Evolutionary conservation across 2,113 vertebrate genomes (phyloP).

Genomic region (Aptenodytes patagonicus): DNA sequence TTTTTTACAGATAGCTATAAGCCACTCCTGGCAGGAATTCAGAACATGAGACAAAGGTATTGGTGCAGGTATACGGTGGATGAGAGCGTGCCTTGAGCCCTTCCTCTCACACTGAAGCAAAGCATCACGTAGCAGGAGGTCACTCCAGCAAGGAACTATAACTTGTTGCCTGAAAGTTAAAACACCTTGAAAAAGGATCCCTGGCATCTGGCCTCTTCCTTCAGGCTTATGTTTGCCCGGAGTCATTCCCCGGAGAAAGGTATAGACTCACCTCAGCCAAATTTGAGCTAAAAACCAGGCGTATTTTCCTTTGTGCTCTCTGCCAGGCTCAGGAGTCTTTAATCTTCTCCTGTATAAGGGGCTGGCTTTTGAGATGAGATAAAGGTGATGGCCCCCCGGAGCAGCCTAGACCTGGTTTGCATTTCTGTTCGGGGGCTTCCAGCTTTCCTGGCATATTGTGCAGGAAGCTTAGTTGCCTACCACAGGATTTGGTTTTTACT

Average conservation of each 20-base stretch:
- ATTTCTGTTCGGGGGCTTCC: background rate
- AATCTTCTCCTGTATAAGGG: background rate
- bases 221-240: background rate
- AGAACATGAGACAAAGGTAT: too few relatives aligned
- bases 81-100: background rate
- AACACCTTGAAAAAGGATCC: background rate
- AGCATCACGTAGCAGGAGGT: background rate
- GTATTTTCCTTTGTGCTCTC: background rate
- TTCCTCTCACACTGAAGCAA: background rate
- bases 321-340: background rate
- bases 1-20: background rate
- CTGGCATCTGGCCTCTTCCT: background rate
- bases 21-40: background rate
- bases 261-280: too few relatives aligned
- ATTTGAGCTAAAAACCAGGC: background rate
- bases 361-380: background rate
- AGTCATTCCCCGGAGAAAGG: background rate
- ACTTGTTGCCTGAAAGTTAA: background rate
- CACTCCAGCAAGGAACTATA: background rate
- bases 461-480: background rate
- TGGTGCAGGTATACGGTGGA: background rate
- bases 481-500: background rate
- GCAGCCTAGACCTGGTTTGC: background rate
- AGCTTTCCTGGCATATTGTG: background rate
- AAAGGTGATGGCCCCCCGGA: rapidly evolving